Conservation (phyloP, 2,797 vertebrate genomes). For the Oryzias sinensis region DNA sequence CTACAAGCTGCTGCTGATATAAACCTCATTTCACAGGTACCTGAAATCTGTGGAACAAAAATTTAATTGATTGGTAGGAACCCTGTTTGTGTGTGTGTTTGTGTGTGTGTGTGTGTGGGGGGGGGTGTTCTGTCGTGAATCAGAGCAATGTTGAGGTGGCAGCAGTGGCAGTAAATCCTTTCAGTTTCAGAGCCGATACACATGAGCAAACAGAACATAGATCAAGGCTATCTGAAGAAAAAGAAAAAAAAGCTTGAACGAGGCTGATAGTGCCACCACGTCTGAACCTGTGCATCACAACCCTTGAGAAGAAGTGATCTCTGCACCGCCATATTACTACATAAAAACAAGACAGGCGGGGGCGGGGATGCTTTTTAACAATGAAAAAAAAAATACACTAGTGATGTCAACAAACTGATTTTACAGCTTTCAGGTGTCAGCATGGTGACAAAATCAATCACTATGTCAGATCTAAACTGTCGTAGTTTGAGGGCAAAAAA, state of each 20-base stretch:
- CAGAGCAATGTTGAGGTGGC: constrained; percentile 22
- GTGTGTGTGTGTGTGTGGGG: no score
- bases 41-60: constrained; percentile 55
- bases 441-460: constrained; percentile 8
- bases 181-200: constrained; percentile 38
- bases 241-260: constrained; percentile 38
- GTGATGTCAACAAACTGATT: background rate
- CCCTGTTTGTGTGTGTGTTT: background rate
- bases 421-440: constrained; percentile 4
- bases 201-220: constrained; percentile 33
- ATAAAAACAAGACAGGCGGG: no score
- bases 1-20: constrained; percentile 33
- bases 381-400: no score
- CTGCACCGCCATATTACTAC: no score
- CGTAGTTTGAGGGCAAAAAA: background rate
- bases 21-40: constrained; percentile 52
- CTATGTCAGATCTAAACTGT: constrained; percentile 4
- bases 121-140: background rate
- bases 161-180: constrained; percentile 50
- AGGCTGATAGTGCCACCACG: constrained; percentile 30
- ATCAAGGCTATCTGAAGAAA: constrained; percentile 40
- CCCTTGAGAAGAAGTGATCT: background rate
- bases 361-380: no score
- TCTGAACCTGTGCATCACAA: constrained; percentile 6
- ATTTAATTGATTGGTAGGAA: constrained; percentile 45